Evolutionary conservation across 2,888 invertebrate species (phyloP).

Genomic region (Willowsia nigromaculata): DNA sequence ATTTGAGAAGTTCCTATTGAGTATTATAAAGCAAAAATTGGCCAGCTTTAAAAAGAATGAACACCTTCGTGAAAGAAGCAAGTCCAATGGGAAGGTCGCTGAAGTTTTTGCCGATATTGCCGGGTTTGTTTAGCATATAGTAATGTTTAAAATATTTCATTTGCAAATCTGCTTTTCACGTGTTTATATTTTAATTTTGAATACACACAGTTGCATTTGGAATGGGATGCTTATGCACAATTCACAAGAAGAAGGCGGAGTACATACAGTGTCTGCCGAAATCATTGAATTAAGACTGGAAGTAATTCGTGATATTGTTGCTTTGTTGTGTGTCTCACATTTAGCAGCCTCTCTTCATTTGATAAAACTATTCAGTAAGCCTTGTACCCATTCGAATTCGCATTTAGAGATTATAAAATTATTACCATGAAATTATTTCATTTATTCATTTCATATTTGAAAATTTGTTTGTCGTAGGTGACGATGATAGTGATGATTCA

Average conservation of each 20-base stretch:
- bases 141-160: neutral
- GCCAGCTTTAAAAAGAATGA: conserved; percentile 63
- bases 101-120: conserved; percentile 39
- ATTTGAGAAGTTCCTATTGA: conserved; percentile 72
- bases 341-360: neutral
- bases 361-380: conserved; percentile 39
- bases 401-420: too few species aligned
- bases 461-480: too few species aligned
- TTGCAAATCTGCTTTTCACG: too few species aligned
- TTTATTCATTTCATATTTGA: too few species aligned
- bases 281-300: conserved; percentile 55
- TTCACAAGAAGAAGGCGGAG: neutral
- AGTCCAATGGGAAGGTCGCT: neutral
- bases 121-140: conserved; percentile 5
- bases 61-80: conserved; percentile 64
- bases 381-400: neutral
- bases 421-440: too few species aligned
- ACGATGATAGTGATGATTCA: conserved; percentile 35
- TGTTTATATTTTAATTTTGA: neutral
- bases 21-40: conserved; percentile 67
- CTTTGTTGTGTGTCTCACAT: neutral
- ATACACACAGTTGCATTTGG: conserved; percentile 59
- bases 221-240: conserved; percentile 20
- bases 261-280: neutral
- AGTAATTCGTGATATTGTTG: conserved; percentile 44